Conservation (phyloP, 1,140 invertebrate species). For the Helicorthomorpha holstii region DNA sequence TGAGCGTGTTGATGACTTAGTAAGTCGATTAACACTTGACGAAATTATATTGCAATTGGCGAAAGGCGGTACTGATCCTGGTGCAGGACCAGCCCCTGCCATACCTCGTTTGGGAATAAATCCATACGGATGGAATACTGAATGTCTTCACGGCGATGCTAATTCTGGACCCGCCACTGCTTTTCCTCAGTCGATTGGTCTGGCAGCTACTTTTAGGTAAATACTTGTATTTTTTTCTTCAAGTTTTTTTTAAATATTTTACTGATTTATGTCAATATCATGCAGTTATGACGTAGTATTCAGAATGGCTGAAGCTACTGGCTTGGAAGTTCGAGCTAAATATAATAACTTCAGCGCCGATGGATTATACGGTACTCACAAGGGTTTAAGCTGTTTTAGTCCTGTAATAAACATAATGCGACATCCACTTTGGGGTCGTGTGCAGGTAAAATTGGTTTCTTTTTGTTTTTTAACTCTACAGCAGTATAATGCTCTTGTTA, state of each 20-base stretch:
- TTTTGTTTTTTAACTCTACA: neutral
- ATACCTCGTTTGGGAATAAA: slow-evolving; percentile 20
- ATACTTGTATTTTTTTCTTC: neutral
- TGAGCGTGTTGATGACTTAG: slow-evolving; percentile 21
- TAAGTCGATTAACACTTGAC: slow-evolving; percentile 16
- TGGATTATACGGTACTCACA: slow-evolving; percentile 16
- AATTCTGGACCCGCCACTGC: slow-evolving; percentile 18
- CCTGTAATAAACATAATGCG: slow-evolving; percentile 25
- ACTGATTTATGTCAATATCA: slow-evolving; percentile 8
- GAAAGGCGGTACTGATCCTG: slow-evolving; percentile 16
- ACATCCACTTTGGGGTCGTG: slow-evolving; percentile 24
- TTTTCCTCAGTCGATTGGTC: slow-evolving; percentile 22
- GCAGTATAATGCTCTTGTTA: neutral
- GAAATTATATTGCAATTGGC: slow-evolving; percentile 22
- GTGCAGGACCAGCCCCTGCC: slow-evolving; percentile 17
- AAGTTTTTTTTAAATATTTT: neutral
- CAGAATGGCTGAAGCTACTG: slow-evolving; percentile 18
- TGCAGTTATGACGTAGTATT: slow-evolving; percentile 15
- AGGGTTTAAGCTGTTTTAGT: slow-evolving; percentile 22
- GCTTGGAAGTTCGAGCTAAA: slow-evolving; percentile 21
- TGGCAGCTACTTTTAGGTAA: slow-evolving; percentile 22
- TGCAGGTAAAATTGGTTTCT: slow-evolving; percentile 15
- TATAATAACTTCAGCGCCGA: slow-evolving; percentile 18
- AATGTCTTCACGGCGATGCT: slow-evolving; percentile 19
- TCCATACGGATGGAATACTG: slow-evolving; percentile 21